These are phyloP conservation scores for Ceratosolen solmsi DNA, from an alignment of 1,140 invertebrate species.

Conservation along the genomic window DNA sequence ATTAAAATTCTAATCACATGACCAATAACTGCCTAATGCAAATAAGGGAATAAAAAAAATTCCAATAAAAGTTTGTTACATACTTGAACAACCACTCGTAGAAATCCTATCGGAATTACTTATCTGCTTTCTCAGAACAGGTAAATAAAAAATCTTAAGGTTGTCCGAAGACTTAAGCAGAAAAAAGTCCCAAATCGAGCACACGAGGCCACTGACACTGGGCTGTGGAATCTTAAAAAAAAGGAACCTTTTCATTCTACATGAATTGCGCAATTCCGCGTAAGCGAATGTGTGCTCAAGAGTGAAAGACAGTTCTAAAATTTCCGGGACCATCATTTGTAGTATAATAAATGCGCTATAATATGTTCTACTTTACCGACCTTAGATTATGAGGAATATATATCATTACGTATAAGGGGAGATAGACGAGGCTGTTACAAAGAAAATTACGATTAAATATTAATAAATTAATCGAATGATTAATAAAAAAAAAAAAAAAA, in stretches of 20 bases:
- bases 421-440: too few species aligned
- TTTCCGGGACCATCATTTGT: constrained; percentile 5
- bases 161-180: constrained; percentile 16
- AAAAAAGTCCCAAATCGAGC: constrained; percentile 39
- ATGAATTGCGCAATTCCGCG: constrained; percentile 41
- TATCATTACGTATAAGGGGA: too few species aligned
- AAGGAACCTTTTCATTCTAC: constrained; percentile 34
- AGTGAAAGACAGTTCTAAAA: constrained; percentile 6
- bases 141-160: constrained; percentile 34
- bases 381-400: too few species aligned
- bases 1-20: neutral
- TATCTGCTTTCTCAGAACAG: constrained; percentile 38
- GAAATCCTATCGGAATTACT: constrained; percentile 38
- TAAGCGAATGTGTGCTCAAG: constrained; percentile 27
- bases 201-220: constrained; percentile 44
- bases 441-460: too few species aligned
- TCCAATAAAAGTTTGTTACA: constrained; percentile 30
- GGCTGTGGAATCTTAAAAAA: constrained; percentile 29
- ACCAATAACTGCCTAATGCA: constrained; percentile 1
- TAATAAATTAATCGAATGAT: too few species aligned
- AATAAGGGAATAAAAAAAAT: constrained; percentile 20
- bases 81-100: constrained; percentile 10
- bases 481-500: too few species aligned
- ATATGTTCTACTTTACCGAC: neutral
- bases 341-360: constrained; percentile 16